A percentile compares a stretch with the other conserved stretches of the same genome.
phyloP scores from a whole-genome alignment of 2,888 invertebrate genomes.

The Spisula subtruncata region DNA sequence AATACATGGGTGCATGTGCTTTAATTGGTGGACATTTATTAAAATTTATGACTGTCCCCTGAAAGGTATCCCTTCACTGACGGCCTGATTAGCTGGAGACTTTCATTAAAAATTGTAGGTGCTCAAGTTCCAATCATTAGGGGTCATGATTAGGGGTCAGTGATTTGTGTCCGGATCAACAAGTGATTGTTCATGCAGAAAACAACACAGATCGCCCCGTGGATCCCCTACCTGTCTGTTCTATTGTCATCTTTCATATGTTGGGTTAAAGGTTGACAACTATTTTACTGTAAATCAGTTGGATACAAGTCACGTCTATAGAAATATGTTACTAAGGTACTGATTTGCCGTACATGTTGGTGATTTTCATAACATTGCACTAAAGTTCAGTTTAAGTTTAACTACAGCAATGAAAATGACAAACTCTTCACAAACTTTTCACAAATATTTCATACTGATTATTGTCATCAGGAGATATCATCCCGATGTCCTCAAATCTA shows the following conservation, averaged over 20 bases:
- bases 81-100: neutral
- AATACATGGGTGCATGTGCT: neutral
- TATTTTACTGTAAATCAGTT: conserved; percentile 46
- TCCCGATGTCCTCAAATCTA: neutral
- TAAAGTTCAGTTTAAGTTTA: conserved; percentile 41
- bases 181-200: conserved; percentile 1
- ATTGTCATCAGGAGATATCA: neutral
- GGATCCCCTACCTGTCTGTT: neutral
- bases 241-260: conserved; percentile 16
- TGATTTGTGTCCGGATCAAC: neutral
- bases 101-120: conserved; percentile 13
- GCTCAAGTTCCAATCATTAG: conserved; percentile 17
- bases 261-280: conserved; percentile 19
- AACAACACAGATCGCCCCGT: neutral
- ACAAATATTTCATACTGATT: too few species aligned
- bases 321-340: neutral
- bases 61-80: conserved; percentile 2
- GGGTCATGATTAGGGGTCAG: conserved; percentile 26
- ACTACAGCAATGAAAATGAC: conserved; percentile 28
- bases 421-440: conserved; percentile 13
- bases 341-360: conserved; percentile 15
- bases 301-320: conserved; percentile 10
- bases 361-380: conserved; percentile 27
- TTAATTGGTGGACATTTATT: conserved; percentile 8
- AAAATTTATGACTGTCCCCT: neutral